phyloP scores from a whole-genome alignment of 1,140 invertebrate species.

The Piezodorus guildinii region DNA sequence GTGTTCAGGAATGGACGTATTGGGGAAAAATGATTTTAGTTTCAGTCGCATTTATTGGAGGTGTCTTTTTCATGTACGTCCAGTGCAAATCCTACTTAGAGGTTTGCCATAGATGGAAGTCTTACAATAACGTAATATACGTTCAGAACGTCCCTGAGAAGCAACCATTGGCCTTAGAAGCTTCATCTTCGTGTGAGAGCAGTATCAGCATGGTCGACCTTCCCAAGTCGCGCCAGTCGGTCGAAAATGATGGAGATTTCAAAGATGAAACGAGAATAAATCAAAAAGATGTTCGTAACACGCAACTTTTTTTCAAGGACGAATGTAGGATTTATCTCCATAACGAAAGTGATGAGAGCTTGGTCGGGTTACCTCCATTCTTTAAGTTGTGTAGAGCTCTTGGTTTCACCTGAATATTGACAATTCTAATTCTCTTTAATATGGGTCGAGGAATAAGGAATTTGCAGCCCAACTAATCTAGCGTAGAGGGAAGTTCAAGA shows the following conservation, averaged over 20 bases:
- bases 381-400: no score
- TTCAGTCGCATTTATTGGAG: conserved; percentile 88
- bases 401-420: no score
- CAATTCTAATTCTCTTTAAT: no score
- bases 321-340: conserved; percentile 30
- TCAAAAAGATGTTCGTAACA: conserved; percentile 30
- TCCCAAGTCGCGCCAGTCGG: not conserved
- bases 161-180: conserved; percentile 13
- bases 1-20: conserved; percentile 81
- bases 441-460: no score
- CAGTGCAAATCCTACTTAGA: conserved; percentile 90
- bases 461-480: no score
- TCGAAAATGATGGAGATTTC: conserved; percentile 6
- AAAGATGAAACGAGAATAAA: conserved; percentile 30
- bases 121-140: conserved; percentile 81
- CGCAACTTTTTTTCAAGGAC: conserved; percentile 32
- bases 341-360: conserved; percentile 23
- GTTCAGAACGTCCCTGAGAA: conserved; percentile 84
- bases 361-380: conserved; percentile 11
- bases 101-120: conserved; percentile 81
- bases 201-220: not conserved
- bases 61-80: conserved; percentile 92
- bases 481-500: no score
- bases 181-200: not conserved
- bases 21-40: conserved; percentile 95